These are phyloP conservation scores for Aporophyla nigra DNA, from an alignment of 2,888 invertebrate genomes.

Conservation along the genomic window DNA sequence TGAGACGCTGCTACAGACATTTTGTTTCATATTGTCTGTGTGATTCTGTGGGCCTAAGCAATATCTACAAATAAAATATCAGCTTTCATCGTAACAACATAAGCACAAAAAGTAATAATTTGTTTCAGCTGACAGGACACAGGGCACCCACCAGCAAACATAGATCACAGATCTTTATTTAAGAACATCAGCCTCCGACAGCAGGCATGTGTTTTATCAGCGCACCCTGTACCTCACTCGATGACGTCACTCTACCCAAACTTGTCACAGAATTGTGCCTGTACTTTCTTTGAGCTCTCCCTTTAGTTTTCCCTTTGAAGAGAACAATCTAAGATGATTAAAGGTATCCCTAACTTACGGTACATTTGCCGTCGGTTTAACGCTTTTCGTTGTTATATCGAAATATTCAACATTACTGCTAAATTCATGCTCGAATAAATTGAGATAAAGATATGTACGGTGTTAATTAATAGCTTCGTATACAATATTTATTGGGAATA, in stretches of 20 bases:
- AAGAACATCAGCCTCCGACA: slow-evolving; percentile 2
- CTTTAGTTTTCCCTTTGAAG: slow-evolving; percentile 48
- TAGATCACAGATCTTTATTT: slow-evolving; percentile 29
- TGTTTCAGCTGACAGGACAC: slow-evolving; percentile 7
- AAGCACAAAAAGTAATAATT: background rate
- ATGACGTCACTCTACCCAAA: slow-evolving; percentile 31
- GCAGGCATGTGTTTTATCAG: slow-evolving; percentile 10
- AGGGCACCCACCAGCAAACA: background rate
- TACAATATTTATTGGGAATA: background rate
- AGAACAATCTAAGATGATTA: slow-evolving; percentile 56
- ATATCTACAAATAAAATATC: background rate
- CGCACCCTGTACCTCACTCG: background rate
- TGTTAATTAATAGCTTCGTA: background rate
- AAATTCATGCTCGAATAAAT: slow-evolving; percentile 45
- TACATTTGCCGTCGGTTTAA: slow-evolving; percentile 45
- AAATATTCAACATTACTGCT: slow-evolving; percentile 25
- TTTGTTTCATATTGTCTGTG: background rate
- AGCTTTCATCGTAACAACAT: background rate
- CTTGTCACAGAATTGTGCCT: slow-evolving; percentile 49
- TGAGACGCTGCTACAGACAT: background rate
- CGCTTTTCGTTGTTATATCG: slow-evolving; percentile 18
- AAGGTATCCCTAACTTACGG: slow-evolving; percentile 42
- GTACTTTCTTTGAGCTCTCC: slow-evolving; percentile 42
- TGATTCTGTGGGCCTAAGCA: background rate
- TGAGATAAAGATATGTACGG: background rate